Base-by-base conservation (phyloP, 2,888 invertebrate species). In the Noctua comes region DNA sequence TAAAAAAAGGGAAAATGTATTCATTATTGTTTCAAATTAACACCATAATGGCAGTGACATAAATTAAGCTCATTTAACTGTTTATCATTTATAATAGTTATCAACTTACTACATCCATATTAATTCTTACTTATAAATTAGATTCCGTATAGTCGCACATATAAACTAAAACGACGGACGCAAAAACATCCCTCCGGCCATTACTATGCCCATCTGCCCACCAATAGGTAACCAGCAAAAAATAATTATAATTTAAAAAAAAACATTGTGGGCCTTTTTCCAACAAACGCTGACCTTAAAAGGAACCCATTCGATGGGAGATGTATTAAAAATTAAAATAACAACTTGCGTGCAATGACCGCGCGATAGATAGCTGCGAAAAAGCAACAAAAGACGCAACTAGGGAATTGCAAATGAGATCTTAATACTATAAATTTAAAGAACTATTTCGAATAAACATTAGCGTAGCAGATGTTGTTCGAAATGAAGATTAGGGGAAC, bases 401-500 rank as follows among this genome's bases (percentile, higher is more conserved):
- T 68, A 81, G 87, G 83, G 90, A 92, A 93, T 94, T 91, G 94
- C 92, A 96, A 96, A 95, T 95, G 90, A 93, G 93, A 94, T 94
- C 95, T 93, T 96, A 95, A 89, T 70, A 31, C 91, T 89, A 93
- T 95, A 93, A 95, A 92, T 93, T 95, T 96, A 96, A 95, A 94
- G 96, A 93, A 94, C 94, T 92, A 94, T 95, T 96, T 96, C 95
- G 94, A 93, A 94, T 95, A 94, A 94, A 95, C 94, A 95, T 95
- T 94, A 95, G 90, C 91, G 92, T 88, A 93, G 96, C 96, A 96
- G 96, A 96, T 96, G 96, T 95, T 95, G 93, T 94, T 95, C 94
- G 94, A 95, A 96, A 95, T 94, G 92, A 96, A 96, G 96, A 96
- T 97, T 97, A 96, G 97, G 97, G 97, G 96, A 96, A 96, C 95